Percentiles rank a stretch among this genome's conserved stretches.
phyloP scores from a whole-genome alignment of 2,888 invertebrate genomes.

The Aphodius sticticus region DNA sequence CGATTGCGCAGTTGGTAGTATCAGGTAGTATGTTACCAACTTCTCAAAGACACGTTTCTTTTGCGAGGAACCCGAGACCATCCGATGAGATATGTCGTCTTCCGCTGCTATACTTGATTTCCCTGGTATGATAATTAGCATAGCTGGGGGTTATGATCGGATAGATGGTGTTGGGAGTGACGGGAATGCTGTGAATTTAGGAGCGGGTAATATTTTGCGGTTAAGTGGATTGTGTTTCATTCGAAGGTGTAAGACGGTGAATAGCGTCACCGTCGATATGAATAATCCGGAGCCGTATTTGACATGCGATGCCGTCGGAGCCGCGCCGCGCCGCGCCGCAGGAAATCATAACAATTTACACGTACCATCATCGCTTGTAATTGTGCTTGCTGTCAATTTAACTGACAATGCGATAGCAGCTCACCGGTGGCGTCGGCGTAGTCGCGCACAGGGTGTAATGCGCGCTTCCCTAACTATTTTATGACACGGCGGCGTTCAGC shows the following conservation, averaged over 20 bases:
- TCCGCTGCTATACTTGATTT: background rate
- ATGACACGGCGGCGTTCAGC: background rate
- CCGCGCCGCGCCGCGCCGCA: conserved; percentile 9
- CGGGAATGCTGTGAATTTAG: background rate
- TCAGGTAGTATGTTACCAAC: too few relatives aligned
- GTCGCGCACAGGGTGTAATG: background rate
- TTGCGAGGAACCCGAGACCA: background rate
- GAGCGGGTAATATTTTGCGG: conserved; percentile 14
- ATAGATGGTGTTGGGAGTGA: background rate
- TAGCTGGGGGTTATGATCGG: background rate
- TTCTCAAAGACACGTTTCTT: background rate
- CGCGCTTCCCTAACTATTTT: conserved; percentile 4
- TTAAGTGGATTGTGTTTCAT: conserved; percentile 22
- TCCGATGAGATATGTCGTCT: background rate
- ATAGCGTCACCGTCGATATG: conserved; percentile 18
- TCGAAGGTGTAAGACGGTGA: background rate
- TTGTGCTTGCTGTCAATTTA: conserved; percentile 34
- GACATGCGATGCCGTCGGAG: conserved; percentile 17
- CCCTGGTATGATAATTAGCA: background rate
- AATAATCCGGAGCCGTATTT: conserved; percentile 21
- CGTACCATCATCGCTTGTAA: conserved; percentile 29
- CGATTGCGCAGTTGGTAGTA: too few relatives aligned
- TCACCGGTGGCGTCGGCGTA: background rate
- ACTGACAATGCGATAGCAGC: conserved; percentile 26
- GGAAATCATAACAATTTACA: conserved; percentile 32